Evolutionary conservation across 2,113 vertebrate genomes (phyloP), one percentile per base, ranked within the genome.

Genomic region (Callorhinus ursinus): DNA sequence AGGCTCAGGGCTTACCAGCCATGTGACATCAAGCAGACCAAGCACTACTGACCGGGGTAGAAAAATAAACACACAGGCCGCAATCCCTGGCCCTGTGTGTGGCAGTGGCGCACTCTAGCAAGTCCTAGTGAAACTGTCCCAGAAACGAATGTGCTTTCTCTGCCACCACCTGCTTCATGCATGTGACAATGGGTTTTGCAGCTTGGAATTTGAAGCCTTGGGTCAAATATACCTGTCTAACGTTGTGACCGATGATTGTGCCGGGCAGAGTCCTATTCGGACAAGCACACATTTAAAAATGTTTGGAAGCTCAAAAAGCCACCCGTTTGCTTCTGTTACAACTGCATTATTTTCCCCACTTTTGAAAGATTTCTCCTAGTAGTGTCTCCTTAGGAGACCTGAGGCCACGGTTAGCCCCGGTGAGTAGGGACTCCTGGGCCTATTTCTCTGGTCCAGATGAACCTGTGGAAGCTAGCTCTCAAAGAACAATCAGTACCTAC

Each of bases 121-220:
- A 93, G 90, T 82, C 96, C 92, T 94, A 95, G 97, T 79, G 96
- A 96, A 97, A 97, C 53, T 89, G 84, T 91, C 91, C 83, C 87
- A 80, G 84, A 81, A 96, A 94, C 59, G 55, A 92, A 96, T 83
- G 96, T 61, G n/a, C 80, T 85, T 95, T 97, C 90, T 65, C 85
- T 1, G 18, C 85, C 39, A 51, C 57, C 53, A 49, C 6, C 6
- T 39, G 14, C 7, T 67, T 88, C 76, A 22, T 14, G 24, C 21
- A 26, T 67, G 39, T 46, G 79, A 87, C 83, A 95, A 55, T 67
- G 19, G 71, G 46, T 59, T 85, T 92, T 81, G 31, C 67, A 90
- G 86, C 65, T 49, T 15, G 46, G 94, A 69, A 93, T 76, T 39
- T 88, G 53, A 87, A 94, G 81, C 26, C 22, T 85, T 85, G 16